phyloP scores from a whole-genome alignment of 2,797 vertebrate genomes.

The Nannoperca obscura region DNA sequence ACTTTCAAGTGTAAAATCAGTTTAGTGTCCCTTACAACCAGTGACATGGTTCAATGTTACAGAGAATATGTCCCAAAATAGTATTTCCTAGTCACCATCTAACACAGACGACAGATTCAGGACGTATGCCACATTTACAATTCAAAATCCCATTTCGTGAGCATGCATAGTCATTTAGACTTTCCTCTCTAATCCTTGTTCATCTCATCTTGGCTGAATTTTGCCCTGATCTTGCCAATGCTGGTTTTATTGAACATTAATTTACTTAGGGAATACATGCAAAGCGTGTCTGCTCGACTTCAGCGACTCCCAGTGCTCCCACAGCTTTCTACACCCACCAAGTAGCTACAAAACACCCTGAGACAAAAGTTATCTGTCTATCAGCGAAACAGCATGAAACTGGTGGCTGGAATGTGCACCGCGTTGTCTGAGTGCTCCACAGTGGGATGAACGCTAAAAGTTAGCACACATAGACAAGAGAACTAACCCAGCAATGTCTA shows the following conservation, averaged over 20 bases:
- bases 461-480: background rate
- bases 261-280: slow-evolving; percentile 23
- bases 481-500: no score
- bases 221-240: slow-evolving; percentile 12
- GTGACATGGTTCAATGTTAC: background rate
- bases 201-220: slow-evolving; percentile 41
- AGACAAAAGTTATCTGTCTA: background rate
- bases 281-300: slow-evolving; percentile 12
- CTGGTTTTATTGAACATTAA: slow-evolving; percentile 39
- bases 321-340: background rate
- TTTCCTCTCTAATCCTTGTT: slow-evolving; percentile 37
- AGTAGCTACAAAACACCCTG: slow-evolving; percentile 10
- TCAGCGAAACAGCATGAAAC: background rate
- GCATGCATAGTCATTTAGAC: slow-evolving; percentile 38
- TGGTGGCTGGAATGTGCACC: background rate
- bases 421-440: no score
- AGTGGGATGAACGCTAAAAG: no score
- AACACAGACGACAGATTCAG: slow-evolving; percentile 5
- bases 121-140: slow-evolving; percentile 12
- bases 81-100: background rate
- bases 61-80: slow-evolving; percentile 8
- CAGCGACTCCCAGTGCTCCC: background rate
- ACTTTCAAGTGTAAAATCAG: background rate
- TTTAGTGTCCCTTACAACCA: background rate
- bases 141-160: slow-evolving; percentile 29